phyloP scores from a whole-genome alignment of 2,888 invertebrate species.

The Timema podura region DNA sequence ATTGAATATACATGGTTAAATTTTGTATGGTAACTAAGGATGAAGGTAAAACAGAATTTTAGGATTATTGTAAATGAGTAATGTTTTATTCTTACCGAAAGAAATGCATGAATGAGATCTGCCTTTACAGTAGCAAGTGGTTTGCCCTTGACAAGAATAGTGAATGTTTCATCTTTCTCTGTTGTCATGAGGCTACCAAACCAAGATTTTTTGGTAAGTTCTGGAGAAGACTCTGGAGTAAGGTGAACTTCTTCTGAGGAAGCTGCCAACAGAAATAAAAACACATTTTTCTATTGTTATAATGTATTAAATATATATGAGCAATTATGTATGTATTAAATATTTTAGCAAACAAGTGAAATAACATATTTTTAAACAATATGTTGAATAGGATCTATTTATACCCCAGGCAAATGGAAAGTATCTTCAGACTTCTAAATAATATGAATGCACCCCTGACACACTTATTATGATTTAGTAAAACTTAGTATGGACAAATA shows the following conservation, averaged over 20 bases:
- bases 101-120: slow-evolving; percentile 95
- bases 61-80: too few relatives aligned
- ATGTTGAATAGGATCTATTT: too few relatives aligned
- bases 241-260: slow-evolving; percentile 88
- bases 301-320: neutral
- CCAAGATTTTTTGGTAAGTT: slow-evolving; percentile 97
- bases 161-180: slow-evolving; percentile 95
- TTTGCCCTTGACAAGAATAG: slow-evolving; percentile 93
- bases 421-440: too few relatives aligned
- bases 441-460: too few relatives aligned
- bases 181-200: slow-evolving; percentile 97
- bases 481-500: too few relatives aligned
- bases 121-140: slow-evolving; percentile 96
- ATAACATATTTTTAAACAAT: too few relatives aligned
- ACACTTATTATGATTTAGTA: too few relatives aligned
- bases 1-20: too few relatives aligned
- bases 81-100: slow-evolving; percentile 82
- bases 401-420: too few relatives aligned
- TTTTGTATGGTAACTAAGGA: neutral
- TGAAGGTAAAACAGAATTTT: too few relatives aligned
- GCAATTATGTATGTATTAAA: too few relatives aligned
- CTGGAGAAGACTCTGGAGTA: slow-evolving; percentile 94
- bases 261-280: slow-evolving; percentile 48
- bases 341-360: too few relatives aligned
- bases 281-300: neutral